A percentile compares a stretch with the other conserved stretches of the same genome.
Conservation (phyloP, 2,113 vertebrate genomes). For the Rhizomys pruinosus region DNA sequence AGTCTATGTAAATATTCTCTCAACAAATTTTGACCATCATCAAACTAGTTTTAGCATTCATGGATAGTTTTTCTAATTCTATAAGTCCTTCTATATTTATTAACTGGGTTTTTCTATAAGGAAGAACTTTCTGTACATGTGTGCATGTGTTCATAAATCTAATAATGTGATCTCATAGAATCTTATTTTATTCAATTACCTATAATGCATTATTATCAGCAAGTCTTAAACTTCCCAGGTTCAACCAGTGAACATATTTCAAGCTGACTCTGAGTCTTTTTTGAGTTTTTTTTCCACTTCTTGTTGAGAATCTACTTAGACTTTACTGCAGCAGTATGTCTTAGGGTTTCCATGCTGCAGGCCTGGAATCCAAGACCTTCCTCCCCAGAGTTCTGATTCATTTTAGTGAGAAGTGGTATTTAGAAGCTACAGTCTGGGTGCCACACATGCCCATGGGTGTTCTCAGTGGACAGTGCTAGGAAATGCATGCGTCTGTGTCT, state of each 20-base stretch:
- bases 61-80: background rate
- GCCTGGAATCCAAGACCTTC: background rate
- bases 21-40: background rate
- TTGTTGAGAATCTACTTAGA: background rate
- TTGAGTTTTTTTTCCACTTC: constrained; percentile 11
- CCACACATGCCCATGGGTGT: background rate
- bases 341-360: background rate
- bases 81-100: background rate
- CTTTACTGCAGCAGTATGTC: background rate
- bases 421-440: background rate
- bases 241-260: background rate
- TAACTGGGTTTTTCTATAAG: background rate
- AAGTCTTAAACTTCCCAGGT: background rate
- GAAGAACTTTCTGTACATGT: background rate
- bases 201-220: background rate
- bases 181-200: constrained; percentile 6
- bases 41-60: background rate
- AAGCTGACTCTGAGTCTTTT: background rate
- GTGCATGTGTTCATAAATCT: too few relatives aligned
- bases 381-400: background rate
- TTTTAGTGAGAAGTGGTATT: background rate
- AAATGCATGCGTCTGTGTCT: background rate
- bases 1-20: background rate
- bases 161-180: background rate
- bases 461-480: background rate